phyloP scores from a whole-genome alignment of 2,888 invertebrate species.

The Ormyrus pomaceus region DNA sequence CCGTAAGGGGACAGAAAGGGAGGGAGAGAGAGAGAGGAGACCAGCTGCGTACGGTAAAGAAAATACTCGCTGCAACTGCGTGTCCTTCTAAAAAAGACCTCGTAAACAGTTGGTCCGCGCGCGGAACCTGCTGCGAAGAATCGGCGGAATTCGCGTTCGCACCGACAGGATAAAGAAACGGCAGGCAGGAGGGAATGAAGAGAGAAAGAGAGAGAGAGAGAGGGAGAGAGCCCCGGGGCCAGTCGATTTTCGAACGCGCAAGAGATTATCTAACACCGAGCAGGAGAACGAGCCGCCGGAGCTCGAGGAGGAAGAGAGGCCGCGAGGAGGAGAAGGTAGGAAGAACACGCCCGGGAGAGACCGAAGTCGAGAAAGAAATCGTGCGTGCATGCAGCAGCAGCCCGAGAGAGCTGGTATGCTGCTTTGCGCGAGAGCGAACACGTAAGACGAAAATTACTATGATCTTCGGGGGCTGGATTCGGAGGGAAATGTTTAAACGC shows the following conservation, averaged over 20 bases:
- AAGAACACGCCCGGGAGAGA: too few relatives aligned
- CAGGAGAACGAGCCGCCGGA: slow-evolving; percentile 55
- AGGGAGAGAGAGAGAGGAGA: background rate
- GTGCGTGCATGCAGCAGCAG: background rate
- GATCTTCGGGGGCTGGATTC: slow-evolving; percentile 23
- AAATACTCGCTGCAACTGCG: slow-evolving; percentile 7
- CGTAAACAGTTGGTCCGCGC: slow-evolving; percentile 27
- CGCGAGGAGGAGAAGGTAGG: slow-evolving; percentile 12
- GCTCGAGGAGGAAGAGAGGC: slow-evolving; percentile 12
- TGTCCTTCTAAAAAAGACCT: background rate
- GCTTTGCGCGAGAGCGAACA: background rate
- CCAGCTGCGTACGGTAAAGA: background rate
- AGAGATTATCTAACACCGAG: slow-evolving; percentile 70
- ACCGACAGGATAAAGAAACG: background rate
- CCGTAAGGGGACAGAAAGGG: background rate
- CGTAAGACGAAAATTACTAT: slow-evolving; percentile 42
- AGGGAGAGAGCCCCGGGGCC: slow-evolving; percentile 55
- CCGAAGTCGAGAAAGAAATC: too few relatives aligned
- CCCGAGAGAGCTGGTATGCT: slow-evolving; percentile 12
- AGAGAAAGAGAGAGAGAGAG: slow-evolving; percentile 29
- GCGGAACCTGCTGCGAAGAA: slow-evolving; percentile 6
- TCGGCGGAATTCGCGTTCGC: slow-evolving; percentile 16
- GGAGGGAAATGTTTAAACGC: slow-evolving; percentile 19
- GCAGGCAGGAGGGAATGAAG: slow-evolving; percentile 1
- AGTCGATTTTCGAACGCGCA: slow-evolving; percentile 65